Base-by-base conservation (phyloP, 2,113 vertebrate species). In the Lutjanus erythropterus region DNA sequence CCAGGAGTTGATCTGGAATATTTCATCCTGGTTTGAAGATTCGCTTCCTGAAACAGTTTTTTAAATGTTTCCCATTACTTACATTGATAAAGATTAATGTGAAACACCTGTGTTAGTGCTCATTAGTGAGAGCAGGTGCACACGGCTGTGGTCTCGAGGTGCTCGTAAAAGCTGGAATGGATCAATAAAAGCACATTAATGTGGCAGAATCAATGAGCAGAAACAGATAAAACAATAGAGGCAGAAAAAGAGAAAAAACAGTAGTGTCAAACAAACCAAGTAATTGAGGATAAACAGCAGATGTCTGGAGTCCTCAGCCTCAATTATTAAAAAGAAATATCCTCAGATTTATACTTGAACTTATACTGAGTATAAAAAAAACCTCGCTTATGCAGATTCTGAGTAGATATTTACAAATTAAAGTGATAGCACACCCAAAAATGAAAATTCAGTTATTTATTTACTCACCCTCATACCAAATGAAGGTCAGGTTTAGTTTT, bases 121-220 rank as follows among this genome's bases (percentile, higher is more conserved):
- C 80, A 83, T 90, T 71, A 85, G 76, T 44, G 56, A 70, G 49
- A 68, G 2, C 80, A 85, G 68, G 75, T 80, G 75, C 62, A 56
- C 49, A 25, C 3, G 7, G 29, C 35, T 58, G 39, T 33, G 49
- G 42, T 35, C 66, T 87, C 29, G 7, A 29, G 69, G 55, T 58
- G 68, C 70, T 69, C 1, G 3, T 77, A 53, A 62, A 64, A 59
- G 16, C 47, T 23, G 41, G 41, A 37, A 23, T 18, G 47, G 72
- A 78, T 89, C 85, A 50, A 90, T 88, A 65, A 60, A 55, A 71
- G 19, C 14, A 15, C 21, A 67, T 78, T 68, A 61, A 66, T 70
- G 73, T 29, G 44, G 46, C 62, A 39, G 55, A 72, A 66, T 75
- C 44, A 78, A 35, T 81, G 49, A 72, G n/a, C 14, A 33, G 56